phyloP scores from a whole-genome alignment of 1,140 invertebrate genomes.

The Cryptotermes secundus region DNA sequence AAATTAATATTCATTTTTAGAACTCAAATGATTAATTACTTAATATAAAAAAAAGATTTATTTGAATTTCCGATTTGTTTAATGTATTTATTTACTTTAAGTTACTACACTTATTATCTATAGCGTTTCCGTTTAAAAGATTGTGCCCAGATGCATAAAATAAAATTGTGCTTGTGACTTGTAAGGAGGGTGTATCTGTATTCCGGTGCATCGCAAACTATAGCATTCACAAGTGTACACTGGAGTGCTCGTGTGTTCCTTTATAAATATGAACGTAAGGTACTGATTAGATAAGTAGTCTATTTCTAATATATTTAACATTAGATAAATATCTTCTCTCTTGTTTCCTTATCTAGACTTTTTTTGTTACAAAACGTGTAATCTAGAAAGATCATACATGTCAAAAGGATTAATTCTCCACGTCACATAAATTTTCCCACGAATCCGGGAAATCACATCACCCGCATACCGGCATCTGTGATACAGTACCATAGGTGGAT shows the following conservation, averaged over 20 bases:
- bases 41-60: too few species aligned
- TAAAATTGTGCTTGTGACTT: neutral
- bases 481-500: neutral
- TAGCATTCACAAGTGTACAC: neutral
- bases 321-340: neutral
- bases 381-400: neutral
- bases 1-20: too few species aligned
- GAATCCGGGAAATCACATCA: neutral
- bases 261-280: neutral
- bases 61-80: too few species aligned
- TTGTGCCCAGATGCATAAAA: neutral
- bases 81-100: too few species aligned
- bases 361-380: neutral
- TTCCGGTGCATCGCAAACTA: neutral
- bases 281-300: neutral
- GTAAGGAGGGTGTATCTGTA: neutral
- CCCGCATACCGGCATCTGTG: neutral
- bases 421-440: neutral
- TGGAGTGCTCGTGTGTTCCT: neutral
- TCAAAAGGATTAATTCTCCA: neutral
- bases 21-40: too few species aligned
- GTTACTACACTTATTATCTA: too few species aligned
- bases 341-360: neutral
- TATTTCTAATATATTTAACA: constrained; percentile 2
- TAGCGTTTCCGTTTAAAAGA: neutral